phyloP scores from a whole-genome alignment of 2,797 vertebrate genomes.

The Hirundo rustica region DNA sequence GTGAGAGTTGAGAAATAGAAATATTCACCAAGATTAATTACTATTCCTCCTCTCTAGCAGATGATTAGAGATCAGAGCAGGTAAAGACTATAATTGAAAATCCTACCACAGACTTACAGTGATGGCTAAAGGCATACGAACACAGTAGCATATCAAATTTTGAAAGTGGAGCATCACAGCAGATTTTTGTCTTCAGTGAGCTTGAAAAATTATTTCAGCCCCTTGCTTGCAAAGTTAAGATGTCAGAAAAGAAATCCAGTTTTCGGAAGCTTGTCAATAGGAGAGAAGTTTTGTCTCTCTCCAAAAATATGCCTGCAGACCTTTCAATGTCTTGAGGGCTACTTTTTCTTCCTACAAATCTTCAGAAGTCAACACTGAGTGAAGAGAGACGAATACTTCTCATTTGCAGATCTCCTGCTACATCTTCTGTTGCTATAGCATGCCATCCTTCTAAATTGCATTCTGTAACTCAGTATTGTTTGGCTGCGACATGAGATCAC shows the following conservation, averaged over 20 bases:
- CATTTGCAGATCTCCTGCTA: neutral
- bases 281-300: neutral
- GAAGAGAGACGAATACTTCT: neutral
- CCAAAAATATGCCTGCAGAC: neutral
- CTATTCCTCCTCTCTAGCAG: neutral
- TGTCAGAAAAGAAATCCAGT: neutral
- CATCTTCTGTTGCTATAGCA: neutral
- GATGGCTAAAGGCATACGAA: neutral
- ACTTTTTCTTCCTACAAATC: neutral
- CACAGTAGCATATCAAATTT: neutral
- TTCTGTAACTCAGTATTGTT: neutral
- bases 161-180: neutral
- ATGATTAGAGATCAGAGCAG: neutral
- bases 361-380: slow-evolving; percentile 3
- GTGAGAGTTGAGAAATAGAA: neutral
- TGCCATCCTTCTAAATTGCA: neutral
- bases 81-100: neutral
- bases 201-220: neutral
- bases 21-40: neutral
- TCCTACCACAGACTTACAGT: neutral
- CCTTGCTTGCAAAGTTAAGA: neutral
- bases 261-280: neutral
- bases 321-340: slow-evolving; percentile 4
- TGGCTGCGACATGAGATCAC: neutral
- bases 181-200: neutral